Percentiles rank a stretch among this genome's conserved stretches.
Evolutionary conservation across 2,888 invertebrate genomes (phyloP).

Genomic region (Pheosia tremula): DNA sequence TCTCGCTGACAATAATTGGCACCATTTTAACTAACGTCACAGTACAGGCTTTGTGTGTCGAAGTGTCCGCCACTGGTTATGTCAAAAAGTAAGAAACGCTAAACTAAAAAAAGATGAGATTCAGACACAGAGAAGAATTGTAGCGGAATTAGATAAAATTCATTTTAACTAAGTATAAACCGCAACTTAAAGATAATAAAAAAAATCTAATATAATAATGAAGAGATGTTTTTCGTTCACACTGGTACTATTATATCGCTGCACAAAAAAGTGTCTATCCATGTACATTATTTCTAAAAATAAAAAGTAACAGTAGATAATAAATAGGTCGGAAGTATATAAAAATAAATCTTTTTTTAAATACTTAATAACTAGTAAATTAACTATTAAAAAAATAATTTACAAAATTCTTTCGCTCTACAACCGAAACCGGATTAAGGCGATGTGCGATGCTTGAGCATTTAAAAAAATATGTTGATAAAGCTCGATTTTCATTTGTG

Average conservation of each 20-base stretch:
- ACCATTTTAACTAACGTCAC: constrained; percentile 57
- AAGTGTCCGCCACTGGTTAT: constrained; percentile 20
- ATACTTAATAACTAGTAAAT: constrained; percentile 69
- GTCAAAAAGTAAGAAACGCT: constrained; percentile 67
- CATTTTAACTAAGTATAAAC: constrained; percentile 77
- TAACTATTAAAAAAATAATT: constrained; percentile 56
- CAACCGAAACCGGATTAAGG: constrained; percentile 47
- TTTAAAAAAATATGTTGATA: constrained; percentile 29
- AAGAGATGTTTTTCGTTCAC: constrained; percentile 35
- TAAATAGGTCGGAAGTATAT: constrained; percentile 77
- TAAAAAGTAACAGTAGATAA: constrained; percentile 70
- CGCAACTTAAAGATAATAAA: constrained; percentile 68
- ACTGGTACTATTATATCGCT: constrained; percentile 57
- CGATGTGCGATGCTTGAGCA: constrained; percentile 30
- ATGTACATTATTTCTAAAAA: constrained; percentile 43
- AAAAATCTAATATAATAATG: constrained; percentile 44
- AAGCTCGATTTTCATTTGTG: constrained; percentile 30
- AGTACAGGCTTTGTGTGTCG: constrained; percentile 30
- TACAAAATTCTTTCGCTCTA: constrained; percentile 47
- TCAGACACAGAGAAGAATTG: constrained; percentile 69
- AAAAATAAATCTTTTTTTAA: constrained; percentile 79
- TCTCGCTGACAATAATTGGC: constrained; percentile 66
- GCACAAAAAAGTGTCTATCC: constrained; percentile 39
- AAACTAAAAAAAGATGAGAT: constrained; percentile 70
- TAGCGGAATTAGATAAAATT: constrained; percentile 57